Evolutionary conservation across 2,113 vertebrate species (phyloP).

Genomic region (Catharus minimus): DNA sequence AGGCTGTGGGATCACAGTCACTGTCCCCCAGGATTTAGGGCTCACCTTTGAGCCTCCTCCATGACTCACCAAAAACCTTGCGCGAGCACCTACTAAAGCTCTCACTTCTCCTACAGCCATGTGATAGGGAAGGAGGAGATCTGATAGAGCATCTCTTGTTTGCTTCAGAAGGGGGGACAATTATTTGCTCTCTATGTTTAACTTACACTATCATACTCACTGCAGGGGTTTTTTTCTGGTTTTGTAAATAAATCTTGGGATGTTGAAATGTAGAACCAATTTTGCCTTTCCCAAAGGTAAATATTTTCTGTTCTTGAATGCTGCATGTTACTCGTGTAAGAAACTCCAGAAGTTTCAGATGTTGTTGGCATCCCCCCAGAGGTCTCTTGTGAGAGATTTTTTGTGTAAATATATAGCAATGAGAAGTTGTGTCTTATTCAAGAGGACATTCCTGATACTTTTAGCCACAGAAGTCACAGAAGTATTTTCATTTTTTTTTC

Average conservation of each 20-base stretch:
- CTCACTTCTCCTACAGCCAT: background rate
- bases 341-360: background rate
- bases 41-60: background rate
- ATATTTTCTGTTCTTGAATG: conserved; percentile 12
- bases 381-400: background rate
- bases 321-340: background rate
- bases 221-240: accelerated
- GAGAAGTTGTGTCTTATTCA: background rate
- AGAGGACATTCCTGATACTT: background rate
- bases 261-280: background rate
- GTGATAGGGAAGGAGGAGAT: background rate
- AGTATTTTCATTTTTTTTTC: background rate
- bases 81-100: background rate
- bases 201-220: background rate
- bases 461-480: background rate
- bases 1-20: background rate
- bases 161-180: background rate
- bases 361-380: background rate
- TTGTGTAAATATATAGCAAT: background rate
- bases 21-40: background rate
- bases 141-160: background rate
- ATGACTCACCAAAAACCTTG: background rate
- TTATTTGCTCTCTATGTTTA: background rate
- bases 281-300: background rate
- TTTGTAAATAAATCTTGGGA: background rate